Evolutionary conservation across 2,888 invertebrate genomes (phyloP), one percentile per base, ranked within the genome.

Genomic region (Drosophila affinis): DNA sequence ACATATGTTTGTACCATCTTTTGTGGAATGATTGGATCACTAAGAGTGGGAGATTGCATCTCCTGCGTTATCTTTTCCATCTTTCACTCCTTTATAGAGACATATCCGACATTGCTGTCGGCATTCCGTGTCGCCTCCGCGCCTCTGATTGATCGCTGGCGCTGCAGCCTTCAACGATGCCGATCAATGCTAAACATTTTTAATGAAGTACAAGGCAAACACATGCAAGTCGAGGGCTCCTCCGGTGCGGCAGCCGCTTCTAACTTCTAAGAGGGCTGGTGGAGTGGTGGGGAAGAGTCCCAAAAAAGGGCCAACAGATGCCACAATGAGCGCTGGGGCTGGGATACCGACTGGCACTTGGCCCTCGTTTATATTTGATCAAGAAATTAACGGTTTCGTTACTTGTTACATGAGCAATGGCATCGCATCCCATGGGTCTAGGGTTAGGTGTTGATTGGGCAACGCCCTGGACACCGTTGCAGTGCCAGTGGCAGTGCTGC

Each of bases 371-470:
- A 56, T 55, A 75, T 83, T 87, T 83, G 77, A 69, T 61, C 52
- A 75, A 75, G 65, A 89, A 87, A 83, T 83, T 83, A 89, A 89
- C 83, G 79, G 73, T 47, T 62, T 62, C 56, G 62, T 49, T 73
- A 83, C 89, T 83, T 87, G 83, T 89, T 89, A 89, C 71, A 69
- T 55, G 65, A 52, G 47, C 56, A 53, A 29, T 51, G 34, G 17
- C 24, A 2, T 6, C 17, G 32, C 57, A 53, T 54, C 76, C 76
- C 71, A 12, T 18, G 18, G 71, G 56, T 24, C 24, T 64, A 49
- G 85, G 64, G 56, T 69, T 64, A 81, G 89, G 89, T 89, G 83
- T 84, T 89, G 89, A 84, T 84, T 84, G 88, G 89, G 89, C 89
- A 84, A 84, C 83, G 83, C 89, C 83, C 83, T 81, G 88, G 79